phyloP scores from a whole-genome alignment of 2,888 invertebrate species.

The Melitaea athalia region DNA sequence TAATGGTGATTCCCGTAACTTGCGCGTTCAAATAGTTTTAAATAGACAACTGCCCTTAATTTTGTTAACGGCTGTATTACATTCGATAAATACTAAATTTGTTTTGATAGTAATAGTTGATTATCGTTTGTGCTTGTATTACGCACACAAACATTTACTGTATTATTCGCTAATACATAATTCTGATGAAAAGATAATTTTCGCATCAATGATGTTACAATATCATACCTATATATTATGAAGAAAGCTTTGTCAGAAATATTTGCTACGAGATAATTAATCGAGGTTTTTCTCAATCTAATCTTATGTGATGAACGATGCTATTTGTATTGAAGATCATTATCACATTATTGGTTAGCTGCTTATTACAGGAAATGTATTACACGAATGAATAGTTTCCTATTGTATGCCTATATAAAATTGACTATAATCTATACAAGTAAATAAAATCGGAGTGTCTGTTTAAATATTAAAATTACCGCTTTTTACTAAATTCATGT shows the following conservation, averaged over 20 bases:
- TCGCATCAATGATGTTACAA: no score
- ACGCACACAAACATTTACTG: no score
- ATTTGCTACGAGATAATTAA: slow-evolving; percentile 3
- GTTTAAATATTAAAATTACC: no score
- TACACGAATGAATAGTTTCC: background rate
- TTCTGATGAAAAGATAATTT: no score
- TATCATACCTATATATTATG: no score
- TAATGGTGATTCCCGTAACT: no score
- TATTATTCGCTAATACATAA: no score
- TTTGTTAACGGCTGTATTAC: background rate
- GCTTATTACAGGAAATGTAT: slow-evolving; percentile 4
- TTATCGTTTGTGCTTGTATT: background rate
- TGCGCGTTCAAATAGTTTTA: no score
- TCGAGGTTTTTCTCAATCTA: background rate
- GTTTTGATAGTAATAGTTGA: background rate
- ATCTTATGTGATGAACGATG: slow-evolving; percentile 2
- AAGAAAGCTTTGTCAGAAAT: background rate
- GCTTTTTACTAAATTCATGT: no score
- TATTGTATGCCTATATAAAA: background rate
- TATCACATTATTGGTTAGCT: slow-evolving; percentile 4
- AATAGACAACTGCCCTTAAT: no score
- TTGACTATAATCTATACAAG: background rate
- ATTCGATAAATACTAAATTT: background rate
- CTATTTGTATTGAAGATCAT: background rate
- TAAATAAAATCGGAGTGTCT: no score